Evolutionary conservation across 2,113 vertebrate species (phyloP), one percentile per base, ranked within the genome.

Genomic region (Toxotes chatareus): DNA sequence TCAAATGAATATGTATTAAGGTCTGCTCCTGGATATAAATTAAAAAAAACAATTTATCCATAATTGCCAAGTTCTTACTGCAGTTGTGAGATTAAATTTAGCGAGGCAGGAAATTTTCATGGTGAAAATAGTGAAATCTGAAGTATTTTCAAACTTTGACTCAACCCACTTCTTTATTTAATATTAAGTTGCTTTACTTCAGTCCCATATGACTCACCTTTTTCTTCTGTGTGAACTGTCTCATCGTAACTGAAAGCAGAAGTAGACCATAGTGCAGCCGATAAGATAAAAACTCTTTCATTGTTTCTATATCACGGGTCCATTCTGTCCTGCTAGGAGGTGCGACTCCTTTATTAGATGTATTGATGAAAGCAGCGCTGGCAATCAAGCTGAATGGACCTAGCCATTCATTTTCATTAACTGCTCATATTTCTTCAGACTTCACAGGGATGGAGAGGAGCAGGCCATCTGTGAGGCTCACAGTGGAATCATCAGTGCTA

Each of bases 401-500:
- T 23, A 62, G 78, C 70, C 85, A 85, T 94, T 93, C 84, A 80
- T 93, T 95, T 86, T 93, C 89, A 91, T 93, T 91, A 92, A 77
- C 64, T 46, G 67, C 67, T 76, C 65, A 70, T 83, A 68, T 83
- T 87, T 89, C 82, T 86, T 76, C 51, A 27, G 72, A 66, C 80
- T 87, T 92, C 84, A 64, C 36, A 40, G 76, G 63, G 85, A 81
- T 82, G 64, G 62, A 86, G 83, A 70, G 81, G 84, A 71, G 76
- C 49, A 53, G 71, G 69, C 90, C 85, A 86, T 92, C 86, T 90
- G 83, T 65, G 76, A 67, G 85, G 65, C 68, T 74, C 81, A 55
- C 53, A 66, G 83, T 68, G 79, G 80, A 86, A 85, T 86, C 88
- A 89, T 82, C 84, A 84, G 47, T 1, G n/a, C 68, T 77, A 76